These are phyloP conservation scores for Origma solitaria DNA, from an alignment of 2,113 vertebrate species.

Conservation along the genomic window DNA sequence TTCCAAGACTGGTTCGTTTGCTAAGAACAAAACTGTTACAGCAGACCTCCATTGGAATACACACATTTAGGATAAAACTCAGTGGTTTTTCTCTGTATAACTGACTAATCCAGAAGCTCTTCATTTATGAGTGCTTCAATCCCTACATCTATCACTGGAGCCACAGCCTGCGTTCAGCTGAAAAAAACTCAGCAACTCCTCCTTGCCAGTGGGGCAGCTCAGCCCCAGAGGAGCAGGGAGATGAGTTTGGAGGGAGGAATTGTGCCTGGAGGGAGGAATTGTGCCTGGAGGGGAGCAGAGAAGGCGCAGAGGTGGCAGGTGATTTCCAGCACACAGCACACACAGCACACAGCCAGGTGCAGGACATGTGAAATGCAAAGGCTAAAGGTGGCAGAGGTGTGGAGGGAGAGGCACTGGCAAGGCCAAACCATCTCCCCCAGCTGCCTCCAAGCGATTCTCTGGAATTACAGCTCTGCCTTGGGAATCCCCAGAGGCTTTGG, in stretches of 20 bases:
- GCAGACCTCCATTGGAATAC: not conserved
- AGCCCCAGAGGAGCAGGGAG: not conserved
- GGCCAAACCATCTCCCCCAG: too few species aligned
- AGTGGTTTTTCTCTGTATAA: not conserved
- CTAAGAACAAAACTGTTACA: not conserved
- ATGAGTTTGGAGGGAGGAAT: too few species aligned
- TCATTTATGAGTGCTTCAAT: not conserved
- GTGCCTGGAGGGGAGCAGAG: not conserved
- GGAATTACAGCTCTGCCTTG: too few species aligned
- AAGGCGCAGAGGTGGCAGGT: not conserved
- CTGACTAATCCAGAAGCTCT: not conserved
- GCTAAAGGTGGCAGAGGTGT: not conserved
- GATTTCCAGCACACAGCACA: too few species aligned
- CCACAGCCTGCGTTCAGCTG: not conserved
- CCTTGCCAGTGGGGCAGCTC: not conserved
- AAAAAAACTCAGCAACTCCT: not conserved
- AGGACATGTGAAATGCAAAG: not conserved
- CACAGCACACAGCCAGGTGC: too few species aligned
- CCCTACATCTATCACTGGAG: not conserved
- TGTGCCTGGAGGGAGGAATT: not conserved
- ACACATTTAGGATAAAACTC: not conserved
- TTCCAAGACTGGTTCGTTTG: not conserved
- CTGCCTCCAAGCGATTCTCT: not conserved
- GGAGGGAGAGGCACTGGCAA: not conserved
- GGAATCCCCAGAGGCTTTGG: too few species aligned